Base-by-base conservation (phyloP, 2,888 invertebrate species). In the Notocelia uddmanniana region DNA sequence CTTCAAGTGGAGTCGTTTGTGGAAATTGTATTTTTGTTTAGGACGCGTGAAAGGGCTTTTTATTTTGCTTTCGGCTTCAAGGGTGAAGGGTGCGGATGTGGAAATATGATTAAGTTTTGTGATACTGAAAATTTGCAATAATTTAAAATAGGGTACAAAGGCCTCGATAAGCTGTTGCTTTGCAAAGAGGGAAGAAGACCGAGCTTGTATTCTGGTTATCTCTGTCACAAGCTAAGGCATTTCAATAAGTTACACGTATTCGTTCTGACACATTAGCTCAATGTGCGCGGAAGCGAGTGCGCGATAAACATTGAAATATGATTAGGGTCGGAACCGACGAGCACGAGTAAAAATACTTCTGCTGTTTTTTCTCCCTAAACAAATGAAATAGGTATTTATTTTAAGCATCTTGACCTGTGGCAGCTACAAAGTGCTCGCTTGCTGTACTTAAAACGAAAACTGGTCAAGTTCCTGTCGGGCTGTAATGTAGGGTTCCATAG, bases 1-100 rank as follows among this genome's bases (percentile, higher is more conserved):
- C 79, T 77, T 79, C 76, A 77, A 79, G 78, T 78, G 76, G 73
- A 74, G 72, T 63, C 66, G 72, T 73, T 74, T 57, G 52, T 41
- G 68, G 67, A 60, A 68, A 72, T 72, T 72, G 72, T 67, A 62
- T 72, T 68, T 67, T 72, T 72, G 72, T 72, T 72, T 72, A 72
- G 72, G 48, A 50, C 45, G 66, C 71, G 71, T 71, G 71, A 67
- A 72, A 72, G 68, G 54, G 67, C 21, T 62, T 57, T 72, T 71
- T 66, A 71, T 66, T 67, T 68, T 55, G 37, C 54, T 45, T 18
- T 10, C n/a, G 18, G 69, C 57, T 66, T 59, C 58, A 64, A 57
- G 64, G 52, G 67, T 23, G n/a, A 60, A 60, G 60, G 60, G 26
- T 31, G 34, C 10, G 64, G 15, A 26, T 60, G 60, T 66, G 55